Conservation (phyloP, 23 tunicate species). For the Halocynthia aurantium region DNA sequence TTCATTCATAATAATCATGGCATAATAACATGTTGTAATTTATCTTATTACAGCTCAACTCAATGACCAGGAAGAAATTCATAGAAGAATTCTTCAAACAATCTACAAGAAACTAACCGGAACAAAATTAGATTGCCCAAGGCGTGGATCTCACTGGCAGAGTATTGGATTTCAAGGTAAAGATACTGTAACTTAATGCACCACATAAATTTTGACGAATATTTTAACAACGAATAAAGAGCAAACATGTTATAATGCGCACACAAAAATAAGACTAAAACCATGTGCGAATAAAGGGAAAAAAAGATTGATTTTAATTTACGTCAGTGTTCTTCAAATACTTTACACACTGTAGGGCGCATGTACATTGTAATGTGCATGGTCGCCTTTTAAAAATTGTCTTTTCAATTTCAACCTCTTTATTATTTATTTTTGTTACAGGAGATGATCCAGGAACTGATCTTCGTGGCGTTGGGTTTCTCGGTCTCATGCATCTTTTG, state of each 20-base stretch:
- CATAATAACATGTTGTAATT: background rate
- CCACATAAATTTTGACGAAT: background rate
- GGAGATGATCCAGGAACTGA: slow-evolving; percentile 84
- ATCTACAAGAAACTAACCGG: slow-evolving; percentile 62
- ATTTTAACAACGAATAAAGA: too few relatives aligned
- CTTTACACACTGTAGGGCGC: background rate
- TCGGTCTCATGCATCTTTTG: slow-evolving; percentile 61
- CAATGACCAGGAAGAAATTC: slow-evolving; percentile 32
- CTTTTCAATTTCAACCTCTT: background rate
- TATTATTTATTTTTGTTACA: background rate
- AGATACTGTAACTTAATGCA: background rate
- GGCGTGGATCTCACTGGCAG: slow-evolving; percentile 75
- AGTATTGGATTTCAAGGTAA: slow-evolving; percentile 70
- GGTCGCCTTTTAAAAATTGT: background rate
- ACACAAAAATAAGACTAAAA: too few relatives aligned
- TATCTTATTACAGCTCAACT: slow-evolving; percentile 8
- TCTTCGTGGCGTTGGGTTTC: slow-evolving; percentile 67
- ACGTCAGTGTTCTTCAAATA: too few relatives aligned
- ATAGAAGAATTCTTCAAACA: slow-evolving; percentile 59
- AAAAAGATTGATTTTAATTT: too few relatives aligned
- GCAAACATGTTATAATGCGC: too few relatives aligned
- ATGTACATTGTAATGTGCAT: background rate
- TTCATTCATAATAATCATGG: too few relatives aligned
- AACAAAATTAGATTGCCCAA: slow-evolving; percentile 47
- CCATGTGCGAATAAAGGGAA: too few relatives aligned